Base-by-base conservation (phyloP, 2,888 invertebrate genomes). In the Imbricaverruca yamaguchii region DNA sequence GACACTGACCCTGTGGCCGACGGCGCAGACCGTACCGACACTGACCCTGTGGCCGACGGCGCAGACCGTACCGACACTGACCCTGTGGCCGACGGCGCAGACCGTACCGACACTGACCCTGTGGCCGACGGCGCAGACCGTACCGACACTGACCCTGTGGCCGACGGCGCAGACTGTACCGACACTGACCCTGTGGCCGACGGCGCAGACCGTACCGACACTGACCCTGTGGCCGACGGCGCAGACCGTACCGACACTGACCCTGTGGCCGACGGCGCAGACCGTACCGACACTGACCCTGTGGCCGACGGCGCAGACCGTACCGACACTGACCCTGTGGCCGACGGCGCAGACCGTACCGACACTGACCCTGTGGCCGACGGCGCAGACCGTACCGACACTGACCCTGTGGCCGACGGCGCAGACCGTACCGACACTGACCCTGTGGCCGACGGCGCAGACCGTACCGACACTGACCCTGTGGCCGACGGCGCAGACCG, bases 111-210 rank as follows among this genome's bases (percentile, higher is more conserved):
- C 39, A 39, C 39, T 39, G 39, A 39, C 39, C 4, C 39, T 39
- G 39, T 39, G 39, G 2, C 39, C 39, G 39, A 4, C 23, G 61
- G 13, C 10, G 12, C 86, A 92, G 91, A 89, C n/a, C n/a, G 39
- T 39, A 39, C 1, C 1, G 4, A 39, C 39, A 39, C 39, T 39
- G 39, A 39, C 39, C 4, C 39, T 39, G 39, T 39, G 39, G 2
- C 39, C 39, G 39, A 4, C 23, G 61, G 13, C 10, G 12, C 86
- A 92, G 91, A 89, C 9, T 94, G 94, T 39, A 39, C 1, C 1
- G 4, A 39, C 39, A 39, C 39, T 39, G 39, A 39, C 39, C 4
- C 39, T 39, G 39, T 39, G 39, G 2, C 39, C 39, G 39, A 4
- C 23, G 61, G 13, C 10, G 12, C 86, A 92, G 91, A 89, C n/a